Base-by-base conservation (phyloP, 1,140 invertebrate genomes). In the Pseudomyrmex cubaensis region DNA sequence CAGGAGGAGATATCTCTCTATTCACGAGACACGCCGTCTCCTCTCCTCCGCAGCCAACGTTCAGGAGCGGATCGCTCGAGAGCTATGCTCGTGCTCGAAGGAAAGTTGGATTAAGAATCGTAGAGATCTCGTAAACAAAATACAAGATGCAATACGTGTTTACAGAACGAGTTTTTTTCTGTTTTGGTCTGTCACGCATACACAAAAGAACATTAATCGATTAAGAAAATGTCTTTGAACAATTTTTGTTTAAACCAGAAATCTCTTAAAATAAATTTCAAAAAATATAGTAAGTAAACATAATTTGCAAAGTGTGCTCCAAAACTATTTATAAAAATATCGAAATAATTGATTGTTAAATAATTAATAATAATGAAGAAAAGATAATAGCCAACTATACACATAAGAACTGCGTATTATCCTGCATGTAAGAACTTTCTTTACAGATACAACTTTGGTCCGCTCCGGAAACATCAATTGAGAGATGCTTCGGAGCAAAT, bases 1-100 rank as follows among this genome's bases (percentile, higher is more conserved):
- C 88, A 82, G 72, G 88, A 87, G 88, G 88, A 83, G 89, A 90
- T 89, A 89, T 90, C 86, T 90, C 89, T 90, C 83, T 90, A 90
- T 90, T 90, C 80, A 74, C 66, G 59, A 48, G 64, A 50, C 56
- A 56, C 35, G 35, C 62, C 84, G 61, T 57, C 52, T 57, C 64
- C 59, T 75, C 82, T 57, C 25, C 67, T 35, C 63, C 83, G 50
- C 57, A 44, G 15, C 52, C 50, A n/a, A 48, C 72, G 75, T 59
- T 67, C 87, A 85, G 74, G 83, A 74, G 48, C 67, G 87, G 84
- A 89, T 83, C 22, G 46, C 44, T 59, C 20, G 66, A 80, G 56
- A n/a, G 66, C 15, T 5, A 44, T 56, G 66, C 20, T 57, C 76
- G n/a, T 20, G 52, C 44, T 48, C 20, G 17, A n/a, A 50, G 54